Conservation (phyloP, 92 coral and sea anemone species). For the Actinostola sp. region DNA sequence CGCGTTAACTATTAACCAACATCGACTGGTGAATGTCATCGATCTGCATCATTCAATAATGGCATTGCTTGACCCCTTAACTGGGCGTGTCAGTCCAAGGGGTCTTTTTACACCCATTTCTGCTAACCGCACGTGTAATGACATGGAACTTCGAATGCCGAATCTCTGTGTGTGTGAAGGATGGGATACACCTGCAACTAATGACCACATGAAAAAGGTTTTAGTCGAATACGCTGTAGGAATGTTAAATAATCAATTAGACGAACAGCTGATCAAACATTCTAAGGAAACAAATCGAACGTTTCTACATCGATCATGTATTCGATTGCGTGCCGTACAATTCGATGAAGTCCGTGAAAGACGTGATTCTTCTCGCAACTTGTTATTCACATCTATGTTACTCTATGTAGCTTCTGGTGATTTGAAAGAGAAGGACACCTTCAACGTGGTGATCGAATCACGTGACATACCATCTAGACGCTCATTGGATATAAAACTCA, state of each 20-base stretch:
- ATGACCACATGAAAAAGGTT: conserved; percentile 50
- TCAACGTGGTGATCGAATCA: conserved; percentile 61
- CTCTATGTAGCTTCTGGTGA: conserved; percentile 67
- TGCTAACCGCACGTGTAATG: conserved; percentile 59
- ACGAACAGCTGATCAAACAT: conserved; percentile 10
- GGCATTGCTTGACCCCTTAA: conserved; percentile 42
- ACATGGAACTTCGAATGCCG: conserved; percentile 58
- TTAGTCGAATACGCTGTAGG: conserved; percentile 74
- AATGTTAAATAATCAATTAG: conserved; percentile 58
- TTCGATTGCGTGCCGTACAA: conserved; percentile 44
- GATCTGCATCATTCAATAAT: conserved; percentile 68
- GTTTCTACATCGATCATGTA: conserved; percentile 32
- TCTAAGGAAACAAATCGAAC: conserved; percentile 5
- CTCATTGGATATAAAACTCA: conserved; percentile 56
- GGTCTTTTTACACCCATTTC: conserved; percentile 62
- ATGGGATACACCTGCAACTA: conserved; percentile 63
- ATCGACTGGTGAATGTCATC: conserved; percentile 55
- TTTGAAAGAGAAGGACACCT: conserved; percentile 57
- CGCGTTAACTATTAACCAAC: conserved; percentile 60
- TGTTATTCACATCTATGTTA: conserved; percentile 62
- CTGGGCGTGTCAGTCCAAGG: conserved; percentile 44
- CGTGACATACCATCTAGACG: conserved; percentile 33
- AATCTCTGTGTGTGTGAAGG: conserved; percentile 77
- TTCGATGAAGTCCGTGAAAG: conserved; percentile 56
- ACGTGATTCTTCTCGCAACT: conserved; percentile 33